Base-by-base conservation (phyloP, 2,888 invertebrate genomes). In the Octodonta nipae region DNA sequence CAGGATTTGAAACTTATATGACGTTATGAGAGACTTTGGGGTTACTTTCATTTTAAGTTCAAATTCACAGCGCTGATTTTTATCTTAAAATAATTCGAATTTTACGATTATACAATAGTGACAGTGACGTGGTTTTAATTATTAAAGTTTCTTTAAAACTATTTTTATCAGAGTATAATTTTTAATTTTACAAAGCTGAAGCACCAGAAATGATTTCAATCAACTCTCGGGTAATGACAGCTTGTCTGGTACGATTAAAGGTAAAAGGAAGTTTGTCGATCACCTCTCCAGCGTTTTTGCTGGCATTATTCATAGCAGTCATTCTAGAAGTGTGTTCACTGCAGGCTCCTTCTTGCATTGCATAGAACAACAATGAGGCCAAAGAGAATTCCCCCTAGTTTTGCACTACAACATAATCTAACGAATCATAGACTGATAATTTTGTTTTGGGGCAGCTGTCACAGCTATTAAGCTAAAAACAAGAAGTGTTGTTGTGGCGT, bases 221-320 rank as follows among this genome's bases (percentile, higher is more conserved):
- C 54, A 96, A 73, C 64, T 96, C 96, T 53, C 86, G 75, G 41
- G 96, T 96, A 66, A 96, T 96, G 61, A 93, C 93, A 55, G 96
- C 88, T 67, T 99, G 98, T 63, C 96, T 75, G 46, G 96, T 99
- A 55, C 96, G 79, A 72, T 98, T 98, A 79, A 91, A 98, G 33
- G 89, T 88, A 44, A 98, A 67, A 2, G 89, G 89, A 37, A 98
- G 73, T 56, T 93, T 95, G 55, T 88, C 91, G 60, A 98, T 98
- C 95, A 98, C 95, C 63, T 98, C 96, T 48, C 92, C 95, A 40
- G 98, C 98, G 65, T 99, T 99, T 73, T 98, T 99, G 62, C 87
- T 89, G 12, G 98, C 95, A 59, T 87, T 91, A 69, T 98, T 98
- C 98, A 99, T 99, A 56, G 98, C 91, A 37, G 95, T 89, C 98